phyloP scores from a whole-genome alignment of 2,888 invertebrate species.

The Melinaea marsaeus region DNA sequence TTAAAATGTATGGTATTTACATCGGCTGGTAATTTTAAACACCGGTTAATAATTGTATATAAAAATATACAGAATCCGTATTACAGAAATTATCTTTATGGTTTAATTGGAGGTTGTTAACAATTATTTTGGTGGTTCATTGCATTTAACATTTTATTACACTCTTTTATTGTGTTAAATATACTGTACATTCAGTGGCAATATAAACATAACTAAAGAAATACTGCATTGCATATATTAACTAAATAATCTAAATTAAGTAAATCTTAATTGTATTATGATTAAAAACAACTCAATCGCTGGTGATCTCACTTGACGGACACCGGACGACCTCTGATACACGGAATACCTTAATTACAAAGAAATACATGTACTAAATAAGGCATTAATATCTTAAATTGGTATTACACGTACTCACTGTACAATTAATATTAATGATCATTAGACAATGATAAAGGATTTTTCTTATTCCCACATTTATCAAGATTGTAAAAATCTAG shows the following conservation, averaged over 20 bases:
- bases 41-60: no score
- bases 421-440: neutral
- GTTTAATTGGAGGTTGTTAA: no score
- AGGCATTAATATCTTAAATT: neutral
- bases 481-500: conserved; percentile 1
- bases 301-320: conserved; percentile 59
- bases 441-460: neutral
- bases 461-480: conserved; percentile 9
- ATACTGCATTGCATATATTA: conserved; percentile 24
- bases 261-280: conserved; percentile 26
- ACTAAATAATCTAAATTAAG: neutral
- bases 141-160: no score
- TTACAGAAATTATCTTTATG: no score
- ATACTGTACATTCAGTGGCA: no score
- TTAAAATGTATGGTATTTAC: no score
- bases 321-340: conserved; percentile 57
- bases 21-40: no score
- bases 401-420: neutral
- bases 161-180: no score
- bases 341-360: conserved; percentile 19
- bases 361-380: conserved; percentile 6
- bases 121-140: no score
- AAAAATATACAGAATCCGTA: no score
- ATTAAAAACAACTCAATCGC: conserved; percentile 40
- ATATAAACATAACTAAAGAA: no score